A percentile compares a stretch with the other conserved stretches of the same genome.
These are phyloP conservation scores for Elymnias hypermnestra DNA, from an alignment of 1,140 invertebrate species.

Conservation along the genomic window DNA sequence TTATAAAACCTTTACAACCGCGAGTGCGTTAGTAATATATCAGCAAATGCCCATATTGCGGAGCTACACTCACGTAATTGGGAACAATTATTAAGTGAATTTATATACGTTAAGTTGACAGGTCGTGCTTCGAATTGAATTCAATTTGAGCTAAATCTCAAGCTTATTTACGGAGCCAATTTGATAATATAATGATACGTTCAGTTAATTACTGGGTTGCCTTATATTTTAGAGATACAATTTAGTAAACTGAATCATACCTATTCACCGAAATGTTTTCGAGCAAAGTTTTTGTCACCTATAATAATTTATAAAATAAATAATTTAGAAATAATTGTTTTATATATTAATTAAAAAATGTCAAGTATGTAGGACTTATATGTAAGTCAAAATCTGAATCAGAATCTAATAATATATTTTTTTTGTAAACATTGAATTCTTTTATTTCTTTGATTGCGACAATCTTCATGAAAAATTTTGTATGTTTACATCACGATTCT, in stretches of 20 bases:
- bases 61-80: slow-evolving; percentile 61
- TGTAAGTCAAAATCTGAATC: too few relatives aligned
- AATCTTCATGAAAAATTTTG: too few relatives aligned
- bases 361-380: too few relatives aligned
- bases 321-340: too few relatives aligned
- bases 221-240: slow-evolving; percentile 27
- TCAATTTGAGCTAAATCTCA: slow-evolving; percentile 51
- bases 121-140: slow-evolving; percentile 50
- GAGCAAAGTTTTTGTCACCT: slow-evolving; percentile 7
- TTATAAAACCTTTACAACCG: slow-evolving; percentile 28
- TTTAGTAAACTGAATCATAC: slow-evolving; percentile 19
- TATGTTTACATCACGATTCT: neutral
- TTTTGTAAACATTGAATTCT: too few relatives aligned
- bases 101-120: slow-evolving; percentile 63
- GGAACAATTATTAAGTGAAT: slow-evolving; percentile 66
- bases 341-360: too few relatives aligned
- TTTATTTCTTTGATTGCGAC: too few relatives aligned
- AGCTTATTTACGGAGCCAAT: slow-evolving; percentile 47
- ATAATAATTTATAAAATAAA: too few relatives aligned
- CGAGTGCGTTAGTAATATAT: slow-evolving; percentile 36
- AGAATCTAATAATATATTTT: too few relatives aligned
- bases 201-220: slow-evolving; percentile 29
- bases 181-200: slow-evolving; percentile 25
- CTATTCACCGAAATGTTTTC: slow-evolving; percentile 8
- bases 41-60: slow-evolving; percentile 37